Evolutionary conservation across 2,888 invertebrate genomes (phyloP).

Genomic region (Graphium colonna): DNA sequence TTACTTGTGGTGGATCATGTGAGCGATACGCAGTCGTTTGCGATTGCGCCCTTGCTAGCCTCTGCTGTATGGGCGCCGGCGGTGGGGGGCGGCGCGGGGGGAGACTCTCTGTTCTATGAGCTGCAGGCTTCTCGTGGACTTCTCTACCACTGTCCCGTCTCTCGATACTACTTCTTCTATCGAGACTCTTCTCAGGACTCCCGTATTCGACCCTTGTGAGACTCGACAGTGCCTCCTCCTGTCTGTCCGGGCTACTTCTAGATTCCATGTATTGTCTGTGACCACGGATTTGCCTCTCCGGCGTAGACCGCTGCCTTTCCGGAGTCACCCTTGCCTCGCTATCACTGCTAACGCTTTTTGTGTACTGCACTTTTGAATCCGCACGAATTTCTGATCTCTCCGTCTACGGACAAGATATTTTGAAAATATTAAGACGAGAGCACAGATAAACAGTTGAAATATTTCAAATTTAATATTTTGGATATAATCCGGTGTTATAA

Average conservation of each 20-base stretch:
- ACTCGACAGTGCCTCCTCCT: slow-evolving; percentile 6
- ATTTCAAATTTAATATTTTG: too few species aligned
- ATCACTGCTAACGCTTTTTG: slow-evolving; percentile 31
- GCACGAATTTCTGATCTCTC: slow-evolving; percentile 36
- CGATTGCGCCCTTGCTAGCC: slow-evolving; percentile 57
- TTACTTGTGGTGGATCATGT: slow-evolving; percentile 52
- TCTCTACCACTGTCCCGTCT: slow-evolving; percentile 4
- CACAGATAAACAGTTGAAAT: too few species aligned
- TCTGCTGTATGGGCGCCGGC: slow-evolving; percentile 41
- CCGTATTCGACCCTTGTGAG: background rate
- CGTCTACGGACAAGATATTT: background rate
- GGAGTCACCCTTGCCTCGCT: slow-evolving; percentile 30
- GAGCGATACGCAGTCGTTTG: slow-evolving; percentile 49
- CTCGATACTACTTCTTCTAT: background rate
- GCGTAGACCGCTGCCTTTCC: slow-evolving; percentile 29
- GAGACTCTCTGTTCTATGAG: slow-evolving; percentile 33
- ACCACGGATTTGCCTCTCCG: slow-evolving; percentile 29
- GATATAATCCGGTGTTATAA: too few species aligned
- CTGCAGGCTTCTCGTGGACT: slow-evolving; percentile 14
- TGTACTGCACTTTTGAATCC: slow-evolving; percentile 13
- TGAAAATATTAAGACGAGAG: too few species aligned
- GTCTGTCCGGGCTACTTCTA: slow-evolving; percentile 24
- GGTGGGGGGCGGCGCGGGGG: slow-evolving; percentile 50
- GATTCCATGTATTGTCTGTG: slow-evolving; percentile 22
- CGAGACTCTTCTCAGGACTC: slow-evolving; percentile 1